These are phyloP conservation scores for Lasioglossum lativentre DNA, from an alignment of 2,888 invertebrate genomes.

Conservation along the genomic window DNA sequence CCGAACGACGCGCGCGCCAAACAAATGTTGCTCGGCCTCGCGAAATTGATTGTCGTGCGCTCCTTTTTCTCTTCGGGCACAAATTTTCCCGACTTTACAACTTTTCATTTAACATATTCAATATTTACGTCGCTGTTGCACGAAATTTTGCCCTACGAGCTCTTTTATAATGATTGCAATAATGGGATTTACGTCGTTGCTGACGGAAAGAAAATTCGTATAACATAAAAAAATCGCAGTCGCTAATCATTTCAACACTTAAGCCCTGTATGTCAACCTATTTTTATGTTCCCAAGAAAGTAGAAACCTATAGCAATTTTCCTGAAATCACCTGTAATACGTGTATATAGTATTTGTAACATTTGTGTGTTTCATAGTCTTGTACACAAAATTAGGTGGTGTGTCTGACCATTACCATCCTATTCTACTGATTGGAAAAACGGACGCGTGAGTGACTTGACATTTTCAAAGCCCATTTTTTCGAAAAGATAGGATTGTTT, in stretches of 20 bases:
- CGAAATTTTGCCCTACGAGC: not conserved
- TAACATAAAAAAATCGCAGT: not conserved
- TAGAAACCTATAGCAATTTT: not conserved
- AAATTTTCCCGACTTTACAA: not conserved
- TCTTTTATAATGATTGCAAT: not conserved
- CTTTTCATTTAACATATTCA: not conserved
- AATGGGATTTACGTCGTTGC: too few species aligned
- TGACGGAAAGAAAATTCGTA: too few species aligned
- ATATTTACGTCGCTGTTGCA: not conserved
- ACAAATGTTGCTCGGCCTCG: not conserved
- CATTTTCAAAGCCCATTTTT: too few species aligned
- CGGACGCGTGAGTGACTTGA: too few species aligned
- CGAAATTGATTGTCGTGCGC: constrained; percentile 2
- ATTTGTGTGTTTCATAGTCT: not conserved
- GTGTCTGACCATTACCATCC: not conserved
- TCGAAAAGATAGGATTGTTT: too few species aligned
- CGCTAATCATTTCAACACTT: too few species aligned
- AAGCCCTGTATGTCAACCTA: not conserved
- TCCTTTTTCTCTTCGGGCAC: not conserved
- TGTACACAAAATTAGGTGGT: too few species aligned
- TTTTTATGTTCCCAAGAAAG: not conserved
- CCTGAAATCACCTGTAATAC: too few species aligned
- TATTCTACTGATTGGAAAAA: not conserved
- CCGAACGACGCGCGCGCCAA: not conserved
- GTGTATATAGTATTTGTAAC: not conserved